phyloP scores from a whole-genome alignment of 2,113 vertebrate genomes.

The Eretmochelys imbricata region DNA sequence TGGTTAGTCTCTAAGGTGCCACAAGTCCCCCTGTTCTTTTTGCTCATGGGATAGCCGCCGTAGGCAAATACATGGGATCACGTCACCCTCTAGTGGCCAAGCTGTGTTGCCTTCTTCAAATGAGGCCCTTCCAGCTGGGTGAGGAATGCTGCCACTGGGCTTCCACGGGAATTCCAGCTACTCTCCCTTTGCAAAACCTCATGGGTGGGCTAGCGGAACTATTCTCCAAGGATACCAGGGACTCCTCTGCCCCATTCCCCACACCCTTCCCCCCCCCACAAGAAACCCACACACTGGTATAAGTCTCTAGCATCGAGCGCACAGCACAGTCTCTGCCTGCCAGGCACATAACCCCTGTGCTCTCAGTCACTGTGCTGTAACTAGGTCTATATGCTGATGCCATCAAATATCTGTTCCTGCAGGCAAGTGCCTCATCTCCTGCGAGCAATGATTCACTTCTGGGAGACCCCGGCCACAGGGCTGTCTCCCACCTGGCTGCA shows the following conservation, averaged over 20 bases:
- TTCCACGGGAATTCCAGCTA: neutral
- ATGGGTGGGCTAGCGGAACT: neutral
- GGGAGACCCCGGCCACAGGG: neutral
- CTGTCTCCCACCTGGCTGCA: neutral
- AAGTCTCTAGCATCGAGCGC: neutral
- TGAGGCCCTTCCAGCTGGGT: neutral
- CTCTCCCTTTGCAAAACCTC: neutral
- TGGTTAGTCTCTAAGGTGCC: no score
- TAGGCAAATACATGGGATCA: neutral
- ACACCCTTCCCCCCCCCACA: neutral
- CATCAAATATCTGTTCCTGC: neutral
- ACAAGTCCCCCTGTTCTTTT: no score
- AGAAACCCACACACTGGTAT: neutral
- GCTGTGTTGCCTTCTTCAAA: neutral
- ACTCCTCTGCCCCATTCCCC: neutral
- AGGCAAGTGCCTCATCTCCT: neutral
- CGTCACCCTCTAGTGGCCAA: neutral
- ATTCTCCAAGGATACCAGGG: neutral
- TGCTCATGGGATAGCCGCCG: neutral
- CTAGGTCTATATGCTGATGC: neutral
- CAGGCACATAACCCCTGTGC: neutral
- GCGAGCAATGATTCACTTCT: neutral
- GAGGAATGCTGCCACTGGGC: neutral
- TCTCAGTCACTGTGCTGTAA: neutral
- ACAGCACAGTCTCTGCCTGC: neutral